Evolutionary conservation across 2,113 vertebrate genomes (phyloP).

Genomic region (Protobothrops mucrosquamatus): DNA sequence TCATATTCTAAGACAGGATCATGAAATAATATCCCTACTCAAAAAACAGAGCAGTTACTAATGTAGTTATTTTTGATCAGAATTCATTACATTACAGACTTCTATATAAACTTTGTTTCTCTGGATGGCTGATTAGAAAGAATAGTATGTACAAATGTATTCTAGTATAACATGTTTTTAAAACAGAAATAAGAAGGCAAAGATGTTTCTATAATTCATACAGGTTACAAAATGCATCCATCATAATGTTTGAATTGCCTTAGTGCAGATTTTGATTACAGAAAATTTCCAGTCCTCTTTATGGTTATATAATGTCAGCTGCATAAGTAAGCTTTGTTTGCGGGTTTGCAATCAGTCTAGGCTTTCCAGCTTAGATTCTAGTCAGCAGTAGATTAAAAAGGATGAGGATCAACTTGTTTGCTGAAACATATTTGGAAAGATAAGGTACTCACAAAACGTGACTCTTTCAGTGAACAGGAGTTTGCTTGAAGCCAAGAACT

Average conservation of each 20-base stretch:
- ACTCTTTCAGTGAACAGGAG: not conserved
- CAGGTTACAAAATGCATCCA: not conserved
- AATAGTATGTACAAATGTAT: not conserved
- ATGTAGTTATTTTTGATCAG: not conserved
- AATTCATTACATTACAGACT: not conserved
- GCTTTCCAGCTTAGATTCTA: not conserved
- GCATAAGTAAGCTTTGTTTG: not conserved
- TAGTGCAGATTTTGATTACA: not conserved
- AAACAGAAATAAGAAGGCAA: not conserved
- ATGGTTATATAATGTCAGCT: not conserved
- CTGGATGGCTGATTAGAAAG: not conserved
- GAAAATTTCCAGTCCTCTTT: not conserved
- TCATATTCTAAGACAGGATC: not conserved
- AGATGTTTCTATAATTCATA: not conserved
- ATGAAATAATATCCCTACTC: not conserved
- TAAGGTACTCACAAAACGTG: not conserved
- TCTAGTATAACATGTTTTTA: not conserved
- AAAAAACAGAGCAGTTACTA: not conserved
- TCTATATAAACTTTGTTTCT: not conserved
- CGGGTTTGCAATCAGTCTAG: not conserved
- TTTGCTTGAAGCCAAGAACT: not conserved
- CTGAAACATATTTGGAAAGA: not conserved
- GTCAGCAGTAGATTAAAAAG: not conserved
- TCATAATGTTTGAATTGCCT: not conserved
- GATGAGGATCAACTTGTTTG: not conserved